Conservation (phyloP, 2,113 vertebrate genomes). For the Enhydra lutris region DNA sequence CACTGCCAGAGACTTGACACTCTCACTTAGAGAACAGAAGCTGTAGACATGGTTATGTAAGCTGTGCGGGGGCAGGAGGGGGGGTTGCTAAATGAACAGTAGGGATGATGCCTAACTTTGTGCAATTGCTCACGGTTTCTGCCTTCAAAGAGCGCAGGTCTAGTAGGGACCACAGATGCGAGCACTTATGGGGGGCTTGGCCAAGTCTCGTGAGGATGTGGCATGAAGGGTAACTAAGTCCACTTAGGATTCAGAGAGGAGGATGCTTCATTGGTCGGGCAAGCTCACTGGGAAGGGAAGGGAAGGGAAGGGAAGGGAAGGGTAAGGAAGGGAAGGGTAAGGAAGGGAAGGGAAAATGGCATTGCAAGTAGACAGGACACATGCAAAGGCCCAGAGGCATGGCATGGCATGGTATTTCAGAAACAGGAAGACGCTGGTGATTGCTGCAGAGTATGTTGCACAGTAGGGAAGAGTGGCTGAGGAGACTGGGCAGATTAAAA, state of each 20-base stretch:
- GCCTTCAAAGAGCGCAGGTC: background rate
- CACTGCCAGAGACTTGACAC: no score
- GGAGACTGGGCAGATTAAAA: background rate
- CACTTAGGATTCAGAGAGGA: background rate
- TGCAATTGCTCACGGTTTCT: rapidly evolving
- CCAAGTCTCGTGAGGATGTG: rapidly evolving
- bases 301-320: background rate
- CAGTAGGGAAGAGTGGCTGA: background rate
- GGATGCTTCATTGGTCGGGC: background rate
- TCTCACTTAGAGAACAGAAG: background rate
- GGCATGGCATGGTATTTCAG: background rate
- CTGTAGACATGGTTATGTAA: rapidly evolving
- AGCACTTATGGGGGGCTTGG: no score
- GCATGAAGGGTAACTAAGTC: background rate
- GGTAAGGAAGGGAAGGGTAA: background rate
- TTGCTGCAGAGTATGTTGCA: rapidly evolving
- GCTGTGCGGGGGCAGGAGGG: no score
- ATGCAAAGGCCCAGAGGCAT: background rate
- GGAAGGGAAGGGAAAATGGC: background rate
- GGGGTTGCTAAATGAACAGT: no score
- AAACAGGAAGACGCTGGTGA: background rate
- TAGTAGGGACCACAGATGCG: rapidly evolving
- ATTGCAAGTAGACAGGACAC: background rate
- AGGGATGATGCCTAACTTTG: rapidly evolving
- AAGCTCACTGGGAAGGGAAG: background rate